These are phyloP conservation scores for Trachelipus rathkii DNA, from an alignment of 1,140 invertebrate genomes.

Conservation along the genomic window DNA sequence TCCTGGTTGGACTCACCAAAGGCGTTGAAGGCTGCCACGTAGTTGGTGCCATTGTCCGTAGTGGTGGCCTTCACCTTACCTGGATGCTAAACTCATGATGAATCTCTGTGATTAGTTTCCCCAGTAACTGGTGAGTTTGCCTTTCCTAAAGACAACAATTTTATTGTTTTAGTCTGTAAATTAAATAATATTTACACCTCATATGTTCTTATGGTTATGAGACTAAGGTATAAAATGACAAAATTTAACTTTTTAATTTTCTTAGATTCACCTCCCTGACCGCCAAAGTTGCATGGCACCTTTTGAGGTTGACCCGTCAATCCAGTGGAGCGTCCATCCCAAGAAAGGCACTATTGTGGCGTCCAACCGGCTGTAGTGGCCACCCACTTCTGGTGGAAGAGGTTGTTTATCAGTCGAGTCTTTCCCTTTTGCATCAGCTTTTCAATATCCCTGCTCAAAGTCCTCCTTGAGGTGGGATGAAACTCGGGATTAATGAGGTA, in stretches of 20 bases:
- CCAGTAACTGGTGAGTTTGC: too few species aligned
- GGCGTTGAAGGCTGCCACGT: background rate
- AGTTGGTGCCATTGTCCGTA: background rate
- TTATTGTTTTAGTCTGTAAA: background rate
- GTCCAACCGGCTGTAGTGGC: conserved; percentile 7
- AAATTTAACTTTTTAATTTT: conserved; percentile 3
- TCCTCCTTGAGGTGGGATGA: background rate
- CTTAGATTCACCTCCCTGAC: background rate
- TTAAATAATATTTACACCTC: background rate
- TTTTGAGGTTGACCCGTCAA: background rate
- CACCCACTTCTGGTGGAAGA: background rate
- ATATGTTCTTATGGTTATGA: background rate
- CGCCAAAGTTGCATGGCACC: background rate
- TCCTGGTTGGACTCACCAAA: background rate
- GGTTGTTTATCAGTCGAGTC: background rate
- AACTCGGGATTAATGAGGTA: background rate
- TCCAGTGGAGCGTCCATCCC: background rate
- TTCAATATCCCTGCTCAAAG: background rate
- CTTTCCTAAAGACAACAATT: too few species aligned
- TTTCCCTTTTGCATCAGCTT: background rate
- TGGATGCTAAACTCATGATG: too few species aligned
- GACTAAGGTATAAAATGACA: background rate
- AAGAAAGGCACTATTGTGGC: background rate
- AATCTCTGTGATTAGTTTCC: background rate
- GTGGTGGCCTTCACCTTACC: background rate